phyloP scores from a whole-genome alignment of 2,888 invertebrate genomes.

The Lymantria dispar region DNA sequence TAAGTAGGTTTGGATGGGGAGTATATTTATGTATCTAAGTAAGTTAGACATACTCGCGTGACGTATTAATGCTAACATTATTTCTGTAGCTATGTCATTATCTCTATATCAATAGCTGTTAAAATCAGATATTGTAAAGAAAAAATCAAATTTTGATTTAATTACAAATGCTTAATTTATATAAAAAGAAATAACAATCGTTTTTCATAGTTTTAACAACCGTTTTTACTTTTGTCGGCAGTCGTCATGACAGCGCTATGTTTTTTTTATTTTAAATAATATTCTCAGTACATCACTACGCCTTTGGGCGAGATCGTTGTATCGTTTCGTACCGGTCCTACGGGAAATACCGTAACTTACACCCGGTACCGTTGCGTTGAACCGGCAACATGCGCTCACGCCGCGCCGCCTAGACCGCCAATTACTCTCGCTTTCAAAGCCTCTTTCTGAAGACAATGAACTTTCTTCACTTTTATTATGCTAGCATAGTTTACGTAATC shows the following conservation, averaged over 20 bases:
- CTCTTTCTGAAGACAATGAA: slow-evolving; percentile 57
- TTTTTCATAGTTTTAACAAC: too few relatives aligned
- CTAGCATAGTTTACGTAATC: slow-evolving; percentile 19
- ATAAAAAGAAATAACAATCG: too few relatives aligned
- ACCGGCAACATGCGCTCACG: slow-evolving; percentile 40
- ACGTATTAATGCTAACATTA: too few relatives aligned
- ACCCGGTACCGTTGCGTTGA: slow-evolving; percentile 59
- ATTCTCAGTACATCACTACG: slow-evolving; percentile 19
- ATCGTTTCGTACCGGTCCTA: slow-evolving; percentile 40
- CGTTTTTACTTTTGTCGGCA: too few relatives aligned
- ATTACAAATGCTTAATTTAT: too few relatives aligned
- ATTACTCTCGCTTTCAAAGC: slow-evolving; percentile 72
- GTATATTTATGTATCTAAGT: too few relatives aligned
- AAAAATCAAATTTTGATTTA: too few relatives aligned
- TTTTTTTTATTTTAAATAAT: not conserved
- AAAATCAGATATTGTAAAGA: too few relatives aligned
- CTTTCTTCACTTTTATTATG: slow-evolving; percentile 47
- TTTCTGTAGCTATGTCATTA: too few relatives aligned
- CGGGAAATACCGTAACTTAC: slow-evolving; percentile 65
- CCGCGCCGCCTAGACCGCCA: slow-evolving; percentile 38
- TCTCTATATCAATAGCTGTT: too few relatives aligned
- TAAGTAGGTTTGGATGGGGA: too few relatives aligned
- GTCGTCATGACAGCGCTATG: not conserved
- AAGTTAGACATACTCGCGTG: too few relatives aligned
- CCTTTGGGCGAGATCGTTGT: slow-evolving; percentile 20